These are phyloP conservation scores for Syncerus caffer DNA, from an alignment of 2,797 vertebrate species.

Conservation along the genomic window DNA sequence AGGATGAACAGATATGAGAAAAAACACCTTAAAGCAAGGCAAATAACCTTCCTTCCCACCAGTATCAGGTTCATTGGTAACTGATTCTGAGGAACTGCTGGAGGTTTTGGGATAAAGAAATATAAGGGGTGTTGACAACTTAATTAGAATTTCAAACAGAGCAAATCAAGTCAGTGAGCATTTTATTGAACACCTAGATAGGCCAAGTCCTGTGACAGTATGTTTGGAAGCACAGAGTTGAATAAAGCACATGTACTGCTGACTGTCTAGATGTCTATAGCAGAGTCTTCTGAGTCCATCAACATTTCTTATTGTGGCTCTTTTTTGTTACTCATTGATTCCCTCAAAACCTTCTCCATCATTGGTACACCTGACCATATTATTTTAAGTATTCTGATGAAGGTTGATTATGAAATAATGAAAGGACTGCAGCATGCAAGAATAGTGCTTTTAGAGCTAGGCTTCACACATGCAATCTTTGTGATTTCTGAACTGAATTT, in stretches of 20 bases:
- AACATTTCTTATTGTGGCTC: background rate
- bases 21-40: background rate
- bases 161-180: background rate
- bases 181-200: background rate
- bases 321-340: background rate
- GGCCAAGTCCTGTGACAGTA: background rate
- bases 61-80: background rate
- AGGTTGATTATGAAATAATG: background rate
- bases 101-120: background rate
- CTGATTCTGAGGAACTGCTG: background rate
- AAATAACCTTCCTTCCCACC: background rate
- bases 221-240: background rate
- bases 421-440: background rate
- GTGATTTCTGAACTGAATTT: background rate
- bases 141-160: background rate
- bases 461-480: background rate
- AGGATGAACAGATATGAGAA: background rate
- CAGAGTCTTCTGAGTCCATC: background rate
- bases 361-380: accelerated
- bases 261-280: too few relatives aligned
- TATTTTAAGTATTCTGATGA: background rate
- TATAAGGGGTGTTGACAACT: background rate
- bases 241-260: background rate
- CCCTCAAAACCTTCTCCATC: background rate
- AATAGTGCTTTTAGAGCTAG: background rate